Evolutionary conservation across 2,797 vertebrate species (phyloP).

Genomic region (Thunnus albacares): DNA sequence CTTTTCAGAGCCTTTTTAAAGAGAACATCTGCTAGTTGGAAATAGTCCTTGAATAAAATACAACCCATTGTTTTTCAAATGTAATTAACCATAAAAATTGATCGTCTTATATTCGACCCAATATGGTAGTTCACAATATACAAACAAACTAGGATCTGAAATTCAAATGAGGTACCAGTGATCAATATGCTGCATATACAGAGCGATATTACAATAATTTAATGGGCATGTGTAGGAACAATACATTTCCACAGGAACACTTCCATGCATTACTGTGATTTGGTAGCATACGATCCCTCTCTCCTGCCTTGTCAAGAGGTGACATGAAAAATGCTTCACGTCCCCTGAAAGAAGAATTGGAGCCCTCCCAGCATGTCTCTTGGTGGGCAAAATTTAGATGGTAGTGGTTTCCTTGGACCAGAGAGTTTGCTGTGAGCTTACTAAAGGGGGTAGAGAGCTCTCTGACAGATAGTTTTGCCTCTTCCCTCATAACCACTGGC

Average conservation of each 20-base stretch:
- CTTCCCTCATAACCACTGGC: conserved; percentile 66
- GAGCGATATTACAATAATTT: conserved; percentile 14
- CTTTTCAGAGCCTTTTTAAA: too few species aligned
- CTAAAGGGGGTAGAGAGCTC: conserved; percentile 17
- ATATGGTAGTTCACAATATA: neutral
- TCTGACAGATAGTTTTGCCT: conserved; percentile 71
- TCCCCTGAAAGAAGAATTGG: neutral
- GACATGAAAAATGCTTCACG: conserved; percentile 4
- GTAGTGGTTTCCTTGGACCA: conserved; percentile 19
- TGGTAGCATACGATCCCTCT: neutral
- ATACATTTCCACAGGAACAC: conserved; percentile 27
- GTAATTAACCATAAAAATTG: conserved; percentile 11
- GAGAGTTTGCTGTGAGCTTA: conserved; percentile 25
- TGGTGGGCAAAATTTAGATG: conserved; percentile 13
- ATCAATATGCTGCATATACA: conserved; percentile 25
- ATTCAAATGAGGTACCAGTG: conserved; percentile 38
- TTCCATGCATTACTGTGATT: conserved; percentile 18
- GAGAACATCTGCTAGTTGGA: neutral
- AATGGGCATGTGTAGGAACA: neutral
- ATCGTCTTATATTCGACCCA: neutral
- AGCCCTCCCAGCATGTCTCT: neutral
- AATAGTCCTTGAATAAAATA: neutral
- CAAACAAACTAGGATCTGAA: conserved; percentile 24
- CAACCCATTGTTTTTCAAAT: neutral
- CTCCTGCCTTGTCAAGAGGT: conserved; percentile 10